Percentiles rank a stretch among this genome's conserved stretches.
phyloP scores from a whole-genome alignment of 2,888 invertebrate species.

The Caprella mutica region DNA sequence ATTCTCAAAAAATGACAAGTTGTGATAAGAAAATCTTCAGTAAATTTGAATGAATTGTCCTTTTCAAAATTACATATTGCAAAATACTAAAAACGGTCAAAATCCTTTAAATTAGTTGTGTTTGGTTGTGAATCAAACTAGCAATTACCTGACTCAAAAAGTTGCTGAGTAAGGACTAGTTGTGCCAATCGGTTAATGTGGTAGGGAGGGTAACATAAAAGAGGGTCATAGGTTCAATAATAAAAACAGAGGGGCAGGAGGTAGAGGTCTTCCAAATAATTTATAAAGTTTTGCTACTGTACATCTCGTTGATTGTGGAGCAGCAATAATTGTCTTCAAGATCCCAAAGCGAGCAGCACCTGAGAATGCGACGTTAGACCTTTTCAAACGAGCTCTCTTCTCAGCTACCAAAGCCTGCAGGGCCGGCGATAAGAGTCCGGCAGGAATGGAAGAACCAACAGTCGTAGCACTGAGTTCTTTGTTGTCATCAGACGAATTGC shows the following conservation, averaged over 20 bases:
- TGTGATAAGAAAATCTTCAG: too few relatives aligned
- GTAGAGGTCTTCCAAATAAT: background rate
- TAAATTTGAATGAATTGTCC: too few relatives aligned
- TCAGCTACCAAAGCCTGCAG: slow-evolving; percentile 32
- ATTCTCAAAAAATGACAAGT: too few relatives aligned
- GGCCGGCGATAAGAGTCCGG: slow-evolving; percentile 24
- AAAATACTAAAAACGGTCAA: too few relatives aligned
- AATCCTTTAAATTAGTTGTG: too few relatives aligned
- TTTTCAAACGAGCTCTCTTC: slow-evolving; percentile 28
- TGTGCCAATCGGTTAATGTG: too few relatives aligned
- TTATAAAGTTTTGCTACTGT: slow-evolving; percentile 11
- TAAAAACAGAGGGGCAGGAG: background rate
- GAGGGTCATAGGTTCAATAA: too few relatives aligned
- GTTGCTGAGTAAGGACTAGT: too few relatives aligned
- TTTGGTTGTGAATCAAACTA: too few relatives aligned
- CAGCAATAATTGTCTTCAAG: slow-evolving; percentile 21
- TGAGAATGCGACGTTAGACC: slow-evolving; percentile 32
- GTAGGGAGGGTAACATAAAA: too few relatives aligned
- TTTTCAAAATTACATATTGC: too few relatives aligned
- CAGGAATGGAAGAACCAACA: background rate
- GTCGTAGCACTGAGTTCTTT: slow-evolving; percentile 2
- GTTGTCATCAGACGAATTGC: background rate
- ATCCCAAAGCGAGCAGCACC: slow-evolving; percentile 29
- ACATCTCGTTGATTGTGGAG: slow-evolving; percentile 33
- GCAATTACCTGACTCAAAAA: too few relatives aligned